These are phyloP conservation scores for Tadarida brasiliensis DNA, from an alignment of 2,797 vertebrate species.

Conservation along the genomic window DNA sequence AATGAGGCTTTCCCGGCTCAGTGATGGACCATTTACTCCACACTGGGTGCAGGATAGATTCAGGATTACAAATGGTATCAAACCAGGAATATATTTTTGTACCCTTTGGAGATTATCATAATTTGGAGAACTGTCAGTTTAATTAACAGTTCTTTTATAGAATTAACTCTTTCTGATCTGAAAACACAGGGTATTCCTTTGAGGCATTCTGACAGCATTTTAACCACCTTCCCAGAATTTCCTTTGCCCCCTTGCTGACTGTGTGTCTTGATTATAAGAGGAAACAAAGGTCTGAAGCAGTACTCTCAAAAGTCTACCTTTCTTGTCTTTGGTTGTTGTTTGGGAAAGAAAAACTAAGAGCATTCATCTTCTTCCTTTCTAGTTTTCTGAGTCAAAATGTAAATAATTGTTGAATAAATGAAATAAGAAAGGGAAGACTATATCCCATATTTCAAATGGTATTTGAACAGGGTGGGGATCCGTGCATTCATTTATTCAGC, in stretches of 20 bases:
- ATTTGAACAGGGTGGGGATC: neutral
- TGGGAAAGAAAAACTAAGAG: neutral
- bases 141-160: neutral
- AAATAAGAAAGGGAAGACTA: neutral
- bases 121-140: neutral
- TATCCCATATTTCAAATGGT: neutral
- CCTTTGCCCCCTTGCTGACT: neutral
- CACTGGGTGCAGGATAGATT: neutral
- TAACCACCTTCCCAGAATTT: neutral
- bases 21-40: neutral
- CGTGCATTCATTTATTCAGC: neutral
- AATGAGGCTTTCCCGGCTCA: neutral
- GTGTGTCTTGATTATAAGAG: neutral
- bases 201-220: neutral
- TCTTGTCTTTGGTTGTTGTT: constrained; percentile 5
- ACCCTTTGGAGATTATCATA: neutral
- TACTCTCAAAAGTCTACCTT: neutral
- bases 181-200: neutral
- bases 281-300: neutral
- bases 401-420: neutral
- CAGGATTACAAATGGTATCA: neutral
- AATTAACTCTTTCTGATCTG: constrained; percentile 18
- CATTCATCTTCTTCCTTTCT: neutral
- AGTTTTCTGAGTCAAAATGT: neutral
- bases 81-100: constrained; percentile 13